Conservation (phyloP, 2,888 invertebrate genomes). For the Serripes groenlandicus region DNA sequence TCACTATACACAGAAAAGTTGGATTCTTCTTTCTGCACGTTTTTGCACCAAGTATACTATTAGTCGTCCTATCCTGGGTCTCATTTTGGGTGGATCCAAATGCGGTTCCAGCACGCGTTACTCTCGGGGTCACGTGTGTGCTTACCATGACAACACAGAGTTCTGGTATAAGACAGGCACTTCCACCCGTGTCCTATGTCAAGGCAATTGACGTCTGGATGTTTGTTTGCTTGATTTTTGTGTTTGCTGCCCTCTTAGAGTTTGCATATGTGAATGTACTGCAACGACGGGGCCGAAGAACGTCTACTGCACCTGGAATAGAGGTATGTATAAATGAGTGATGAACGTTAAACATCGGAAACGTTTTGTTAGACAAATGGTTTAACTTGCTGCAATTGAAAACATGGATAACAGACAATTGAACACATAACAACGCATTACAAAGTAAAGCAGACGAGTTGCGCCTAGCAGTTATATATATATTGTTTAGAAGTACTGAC, state of each 20-base stretch:
- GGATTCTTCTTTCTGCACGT: constrained; percentile 89
- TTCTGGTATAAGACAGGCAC: constrained; percentile 53
- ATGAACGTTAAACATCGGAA: too few relatives aligned
- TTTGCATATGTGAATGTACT: constrained; percentile 64
- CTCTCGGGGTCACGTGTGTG: constrained; percentile 66
- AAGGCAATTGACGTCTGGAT: constrained; percentile 66
- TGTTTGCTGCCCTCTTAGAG: constrained; percentile 63
- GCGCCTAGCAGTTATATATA: too few relatives aligned
- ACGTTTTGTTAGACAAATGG: too few relatives aligned
- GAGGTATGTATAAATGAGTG: too few relatives aligned
- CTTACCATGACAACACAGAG: constrained; percentile 70
- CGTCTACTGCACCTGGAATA: background rate
- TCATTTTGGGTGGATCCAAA: constrained; percentile 87
- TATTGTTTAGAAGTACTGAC: too few relatives aligned
- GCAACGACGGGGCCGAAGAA: constrained; percentile 19
- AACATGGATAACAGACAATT: too few relatives aligned
- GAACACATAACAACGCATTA: too few relatives aligned
- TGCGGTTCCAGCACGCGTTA: constrained; percentile 64
- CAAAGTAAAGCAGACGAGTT: too few relatives aligned
- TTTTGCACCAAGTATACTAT: constrained; percentile 87
- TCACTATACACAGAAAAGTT: constrained; percentile 93
- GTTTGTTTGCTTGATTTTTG: constrained; percentile 64
- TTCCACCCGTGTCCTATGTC: constrained; percentile 59
- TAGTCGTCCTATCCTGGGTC: constrained; percentile 89
- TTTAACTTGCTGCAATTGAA: too few relatives aligned